These are phyloP conservation scores for Eristalis tenax DNA, from an alignment of 2,888 invertebrate genomes.

Conservation along the genomic window DNA sequence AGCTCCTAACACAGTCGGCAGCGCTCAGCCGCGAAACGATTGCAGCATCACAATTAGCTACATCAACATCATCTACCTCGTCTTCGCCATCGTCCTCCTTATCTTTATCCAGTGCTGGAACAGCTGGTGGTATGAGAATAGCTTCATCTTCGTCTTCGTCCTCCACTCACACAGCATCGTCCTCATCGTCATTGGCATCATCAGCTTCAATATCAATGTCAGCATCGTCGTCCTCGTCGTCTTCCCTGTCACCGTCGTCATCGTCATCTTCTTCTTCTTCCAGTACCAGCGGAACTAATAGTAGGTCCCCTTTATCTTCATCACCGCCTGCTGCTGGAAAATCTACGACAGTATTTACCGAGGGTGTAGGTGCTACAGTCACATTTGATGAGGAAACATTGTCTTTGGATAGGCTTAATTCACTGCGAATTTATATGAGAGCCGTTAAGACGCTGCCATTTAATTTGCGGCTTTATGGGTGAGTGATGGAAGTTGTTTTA, in stretches of 20 bases:
- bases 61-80: conserved; percentile 77
- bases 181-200: conserved; percentile 72
- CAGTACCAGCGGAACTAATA: conserved; percentile 53
- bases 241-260: conserved; percentile 29
- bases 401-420: conserved; percentile 80
- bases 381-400: conserved; percentile 79
- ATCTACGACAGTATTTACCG: conserved; percentile 30
- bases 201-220: conserved; percentile 64
- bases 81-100: conserved; percentile 70
- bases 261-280: conserved; percentile 35
- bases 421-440: conserved; percentile 81
- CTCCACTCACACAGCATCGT: conserved; percentile 72
- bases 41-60: conserved; percentile 81
- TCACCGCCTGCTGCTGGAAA: conserved; percentile 60
- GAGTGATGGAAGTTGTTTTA: conserved; percentile 73
- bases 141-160: conserved; percentile 60
- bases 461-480: conserved; percentile 81
- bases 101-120: conserved; percentile 52
- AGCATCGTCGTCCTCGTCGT: conserved; percentile 49
- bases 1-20: conserved; percentile 81
- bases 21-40: conserved; percentile 81
- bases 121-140: conserved; percentile 46
- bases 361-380: conserved; percentile 73
- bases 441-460: conserved; percentile 81
- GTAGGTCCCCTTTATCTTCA: conserved; percentile 62